Percentiles rank a stretch among this genome's conserved stretches.
Conservation (phyloP, 2,888 invertebrate genomes). For the Nymphalis urticae region DNA sequence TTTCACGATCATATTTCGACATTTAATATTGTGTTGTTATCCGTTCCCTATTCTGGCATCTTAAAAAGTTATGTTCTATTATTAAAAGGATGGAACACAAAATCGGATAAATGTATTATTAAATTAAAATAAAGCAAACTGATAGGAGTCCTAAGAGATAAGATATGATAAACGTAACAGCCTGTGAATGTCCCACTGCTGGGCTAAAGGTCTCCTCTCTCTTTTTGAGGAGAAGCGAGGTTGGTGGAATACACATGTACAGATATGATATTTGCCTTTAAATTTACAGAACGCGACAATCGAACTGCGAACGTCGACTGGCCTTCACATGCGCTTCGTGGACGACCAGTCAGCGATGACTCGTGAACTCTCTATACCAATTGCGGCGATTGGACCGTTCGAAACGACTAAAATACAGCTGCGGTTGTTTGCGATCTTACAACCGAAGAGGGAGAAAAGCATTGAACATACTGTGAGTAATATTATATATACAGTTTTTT, state of each 20-base stretch:
- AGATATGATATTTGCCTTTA: not conserved
- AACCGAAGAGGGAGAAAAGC: conserved; percentile 84
- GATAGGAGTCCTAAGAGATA: too few relatives aligned
- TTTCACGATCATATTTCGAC: not conserved
- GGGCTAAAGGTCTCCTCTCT: too few relatives aligned
- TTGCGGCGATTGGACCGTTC: conserved; percentile 84
- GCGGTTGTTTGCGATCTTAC: conserved; percentile 87
- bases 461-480: conserved; percentile 86
- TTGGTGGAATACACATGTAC: too few relatives aligned
- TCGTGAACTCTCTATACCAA: conserved; percentile 78
- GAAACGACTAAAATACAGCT: conserved; percentile 83
- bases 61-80: too few relatives aligned
- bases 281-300: conserved; percentile 80
- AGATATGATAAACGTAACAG: too few relatives aligned
- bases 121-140: too few relatives aligned
- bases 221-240: too few relatives aligned
- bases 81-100: too few relatives aligned
- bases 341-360: conserved; percentile 56
- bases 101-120: too few relatives aligned
- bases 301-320: conserved; percentile 85
- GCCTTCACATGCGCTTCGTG: conserved; percentile 81
- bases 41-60: too few relatives aligned
- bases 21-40: too few relatives aligned
- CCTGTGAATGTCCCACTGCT: too few relatives aligned
- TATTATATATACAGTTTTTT: not conserved